Evolutionary conservation across 2,797 vertebrate species (phyloP).

Genomic region (Myotis planiceps): DNA sequence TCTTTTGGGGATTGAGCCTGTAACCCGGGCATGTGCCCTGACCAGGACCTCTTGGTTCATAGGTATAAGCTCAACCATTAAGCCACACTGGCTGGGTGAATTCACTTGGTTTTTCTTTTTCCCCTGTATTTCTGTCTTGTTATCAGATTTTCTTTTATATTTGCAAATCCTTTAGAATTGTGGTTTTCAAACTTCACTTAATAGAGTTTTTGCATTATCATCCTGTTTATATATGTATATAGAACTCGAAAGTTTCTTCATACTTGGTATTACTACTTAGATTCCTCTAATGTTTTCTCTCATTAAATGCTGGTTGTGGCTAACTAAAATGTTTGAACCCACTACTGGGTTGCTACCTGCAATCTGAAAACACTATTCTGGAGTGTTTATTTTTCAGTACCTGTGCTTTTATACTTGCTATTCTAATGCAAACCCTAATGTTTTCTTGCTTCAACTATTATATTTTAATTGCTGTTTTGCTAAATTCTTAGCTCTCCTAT

Average conservation of each 20-base stretch:
- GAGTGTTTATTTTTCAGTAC: not conserved
- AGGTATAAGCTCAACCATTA: no score
- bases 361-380: not conserved
- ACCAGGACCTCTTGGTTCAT: no score
- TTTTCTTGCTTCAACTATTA: not conserved
- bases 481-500: not conserved
- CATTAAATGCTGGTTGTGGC: not conserved
- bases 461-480: not conserved
- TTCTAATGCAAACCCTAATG: not conserved
- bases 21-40: no score
- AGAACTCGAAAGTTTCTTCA: not conserved
- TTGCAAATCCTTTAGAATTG: not conserved
- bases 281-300: not conserved
- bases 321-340: not conserved
- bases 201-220: not conserved
- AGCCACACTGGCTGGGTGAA: no score
- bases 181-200: not conserved
- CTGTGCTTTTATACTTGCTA: not conserved
- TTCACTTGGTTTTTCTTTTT: not conserved
- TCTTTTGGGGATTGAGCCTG: no score
- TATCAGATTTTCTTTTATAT: not conserved
- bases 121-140: not conserved
- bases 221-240: fast-evolving
- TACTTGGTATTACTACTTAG: not conserved
- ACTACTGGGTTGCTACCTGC: not conserved